A percentile compares a stretch with the other conserved stretches of the same genome.
These are phyloP conservation scores for Puntigrus tetrazona DNA, from an alignment of 2,113 vertebrate species.

Conservation along the genomic window DNA sequence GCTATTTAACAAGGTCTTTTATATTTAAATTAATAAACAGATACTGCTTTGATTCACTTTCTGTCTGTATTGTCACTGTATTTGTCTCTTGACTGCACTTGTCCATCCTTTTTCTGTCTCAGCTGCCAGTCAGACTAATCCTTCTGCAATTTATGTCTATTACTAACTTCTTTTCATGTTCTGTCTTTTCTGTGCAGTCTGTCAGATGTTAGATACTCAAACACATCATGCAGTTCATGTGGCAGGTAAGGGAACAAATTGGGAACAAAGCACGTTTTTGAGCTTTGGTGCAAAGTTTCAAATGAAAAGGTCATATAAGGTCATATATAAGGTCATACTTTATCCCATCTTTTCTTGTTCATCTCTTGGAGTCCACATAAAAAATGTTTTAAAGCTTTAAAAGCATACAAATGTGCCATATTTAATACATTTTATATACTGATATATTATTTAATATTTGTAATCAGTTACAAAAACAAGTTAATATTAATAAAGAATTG, in stretches of 20 bases:
- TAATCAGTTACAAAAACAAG: not conserved
- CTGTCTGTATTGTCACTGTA: conserved; percentile 36
- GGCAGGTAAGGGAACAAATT: conserved; percentile 71
- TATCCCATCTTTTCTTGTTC: not conserved
- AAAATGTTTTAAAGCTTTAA: not conserved
- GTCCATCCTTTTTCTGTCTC: conserved; percentile 30
- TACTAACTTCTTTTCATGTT: conserved; percentile 51
- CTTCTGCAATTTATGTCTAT: conserved; percentile 52
- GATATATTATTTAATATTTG: not conserved
- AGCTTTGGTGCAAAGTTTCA: not conserved
- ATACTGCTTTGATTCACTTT: conserved; percentile 46
- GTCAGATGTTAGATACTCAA: conserved; percentile 70
- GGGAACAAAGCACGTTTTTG: not conserved
- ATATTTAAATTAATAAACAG: not conserved
- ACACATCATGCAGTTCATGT: conserved; percentile 70
- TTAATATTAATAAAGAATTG: not conserved
- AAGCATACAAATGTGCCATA: not conserved
- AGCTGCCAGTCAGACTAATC: conserved; percentile 30
- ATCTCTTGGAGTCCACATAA: not conserved
- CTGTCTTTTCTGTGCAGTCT: conserved; percentile 69
- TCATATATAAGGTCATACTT: no score
- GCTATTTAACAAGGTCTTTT: not conserved
- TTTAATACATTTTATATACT: not conserved
- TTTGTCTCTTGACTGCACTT: conserved; percentile 54
- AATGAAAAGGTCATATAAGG: not conserved